Evolutionary conservation across 2,888 invertebrate genomes (phyloP).

Genomic region (Xanthia togata): DNA sequence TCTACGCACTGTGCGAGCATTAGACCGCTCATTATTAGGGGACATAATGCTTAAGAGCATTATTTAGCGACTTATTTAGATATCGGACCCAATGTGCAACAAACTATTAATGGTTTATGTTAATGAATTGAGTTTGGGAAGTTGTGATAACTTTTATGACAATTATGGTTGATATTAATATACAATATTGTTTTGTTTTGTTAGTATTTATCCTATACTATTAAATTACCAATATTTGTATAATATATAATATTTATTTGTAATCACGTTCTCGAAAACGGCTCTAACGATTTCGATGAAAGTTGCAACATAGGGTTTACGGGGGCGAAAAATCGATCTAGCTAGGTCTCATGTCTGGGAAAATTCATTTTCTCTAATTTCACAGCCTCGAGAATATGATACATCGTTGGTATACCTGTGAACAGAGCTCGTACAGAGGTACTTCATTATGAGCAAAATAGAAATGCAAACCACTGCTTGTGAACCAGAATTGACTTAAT

Average conservation of each 20-base stretch:
- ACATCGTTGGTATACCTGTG: no score
- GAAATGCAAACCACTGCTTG: not conserved
- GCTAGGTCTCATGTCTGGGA: no score
- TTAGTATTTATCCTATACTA: not conserved
- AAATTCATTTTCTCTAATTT: no score
- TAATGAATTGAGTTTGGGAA: constrained; percentile 73
- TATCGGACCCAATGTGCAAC: constrained; percentile 75
- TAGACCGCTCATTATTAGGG: constrained; percentile 67
- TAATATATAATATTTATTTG: no score
- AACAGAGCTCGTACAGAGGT: no score
- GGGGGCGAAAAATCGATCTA: no score
- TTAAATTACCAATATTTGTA: no score
- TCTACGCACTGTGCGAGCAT: constrained; percentile 77
- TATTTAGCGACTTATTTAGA: constrained; percentile 72
- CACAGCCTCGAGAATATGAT: no score
- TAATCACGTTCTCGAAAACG: no score
- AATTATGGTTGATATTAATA: constrained; percentile 27
- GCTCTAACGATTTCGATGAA: no score
- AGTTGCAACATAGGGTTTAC: no score
- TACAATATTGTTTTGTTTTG: constrained; percentile 7
- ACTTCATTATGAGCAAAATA: not conserved
- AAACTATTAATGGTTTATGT: constrained; percentile 82
- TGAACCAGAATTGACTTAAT: not conserved
- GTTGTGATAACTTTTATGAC: constrained; percentile 39
- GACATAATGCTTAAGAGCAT: constrained; percentile 68